Evolutionary conservation across 2,113 vertebrate genomes (phyloP), one percentile per base, ranked within the genome.

Genomic region (Gambusia holbrooki): DNA sequence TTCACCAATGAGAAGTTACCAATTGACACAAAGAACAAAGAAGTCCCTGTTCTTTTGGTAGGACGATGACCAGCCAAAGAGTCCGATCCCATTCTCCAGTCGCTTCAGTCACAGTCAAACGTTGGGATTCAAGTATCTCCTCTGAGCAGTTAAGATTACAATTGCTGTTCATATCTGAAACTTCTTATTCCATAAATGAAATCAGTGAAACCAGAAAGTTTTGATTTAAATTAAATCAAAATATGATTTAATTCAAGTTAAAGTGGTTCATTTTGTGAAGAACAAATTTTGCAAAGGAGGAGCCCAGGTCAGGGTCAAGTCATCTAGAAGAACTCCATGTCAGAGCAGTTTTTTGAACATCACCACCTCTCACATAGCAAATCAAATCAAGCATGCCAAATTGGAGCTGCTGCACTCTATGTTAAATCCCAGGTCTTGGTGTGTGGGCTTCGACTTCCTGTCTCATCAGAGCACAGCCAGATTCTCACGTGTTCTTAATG

Each of bases 361-460:
- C 69, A n/a, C 28, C 40, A 78, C 62, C 58, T 71, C 22, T 14
- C 64, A 62, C 62, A 71, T 66, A 77, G 74, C 69, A 85, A 84
- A 92, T 89, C 71, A 80, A 81, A 92, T 89, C 75, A 78, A 77
- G 68, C 54, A 30, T 79, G 77, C 87, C 80, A 77, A 87, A 88
- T 67, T 82, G 86, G 83, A 83, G 68, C 79, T 63, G 77, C 82
- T 83, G 71, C 77, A 84, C 80, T 89, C 75, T 45, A 9, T 19
- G 60, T 71, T 61, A 35, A 76, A 64, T 73, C 79, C 51, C 25
- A 30, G 35, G 33, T 69, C 77, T 80, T 73, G 35, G 37, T 69
- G 61, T 74, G 80, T 75, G 28, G 2, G 71, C 71, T 74, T 82
- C 73, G 37, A 29, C 27, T 30, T 45, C 66, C 35, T 68, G 64